Evolutionary conservation across 2,888 invertebrate species (phyloP).

Genomic region (Cataglyphis altisquamis): DNA sequence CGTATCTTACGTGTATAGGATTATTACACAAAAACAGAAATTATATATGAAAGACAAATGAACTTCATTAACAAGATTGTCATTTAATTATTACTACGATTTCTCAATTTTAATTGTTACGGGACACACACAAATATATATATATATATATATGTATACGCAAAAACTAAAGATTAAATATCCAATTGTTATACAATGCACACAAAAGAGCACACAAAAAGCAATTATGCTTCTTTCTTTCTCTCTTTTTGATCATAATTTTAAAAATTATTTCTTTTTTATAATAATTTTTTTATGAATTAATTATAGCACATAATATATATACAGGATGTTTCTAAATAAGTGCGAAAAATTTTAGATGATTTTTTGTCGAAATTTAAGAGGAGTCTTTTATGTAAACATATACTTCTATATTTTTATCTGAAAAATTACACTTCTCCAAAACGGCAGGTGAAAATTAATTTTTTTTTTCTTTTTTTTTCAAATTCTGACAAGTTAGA

Average conservation of each 20-base stretch:
- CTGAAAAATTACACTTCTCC: too few relatives aligned
- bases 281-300: not conserved
- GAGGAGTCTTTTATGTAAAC: too few relatives aligned
- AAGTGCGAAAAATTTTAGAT: too few relatives aligned
- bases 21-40: conserved; percentile 23
- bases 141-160: too few relatives aligned
- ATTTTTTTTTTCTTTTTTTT: too few relatives aligned
- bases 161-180: not conserved
- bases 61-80: conserved; percentile 6
- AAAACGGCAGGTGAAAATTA: too few relatives aligned
- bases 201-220: not conserved
- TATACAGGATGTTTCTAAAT: too few relatives aligned
- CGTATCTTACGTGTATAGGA: conserved; percentile 11
- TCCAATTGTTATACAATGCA: not conserved
- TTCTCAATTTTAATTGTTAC: conserved; percentile 6
- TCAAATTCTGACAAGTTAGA: too few relatives aligned
- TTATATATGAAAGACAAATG: conserved; percentile 12
- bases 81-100: too few relatives aligned
- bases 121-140: not conserved
- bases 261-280: not conserved
- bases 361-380: too few relatives aligned
- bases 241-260: too few relatives aligned
- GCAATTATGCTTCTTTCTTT: not conserved
- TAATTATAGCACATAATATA: not conserved
- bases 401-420: too few relatives aligned